These are phyloP conservation scores for Triplophysa yarkandensis DNA, from an alignment of 2,797 vertebrate species.

Conservation along the genomic window DNA sequence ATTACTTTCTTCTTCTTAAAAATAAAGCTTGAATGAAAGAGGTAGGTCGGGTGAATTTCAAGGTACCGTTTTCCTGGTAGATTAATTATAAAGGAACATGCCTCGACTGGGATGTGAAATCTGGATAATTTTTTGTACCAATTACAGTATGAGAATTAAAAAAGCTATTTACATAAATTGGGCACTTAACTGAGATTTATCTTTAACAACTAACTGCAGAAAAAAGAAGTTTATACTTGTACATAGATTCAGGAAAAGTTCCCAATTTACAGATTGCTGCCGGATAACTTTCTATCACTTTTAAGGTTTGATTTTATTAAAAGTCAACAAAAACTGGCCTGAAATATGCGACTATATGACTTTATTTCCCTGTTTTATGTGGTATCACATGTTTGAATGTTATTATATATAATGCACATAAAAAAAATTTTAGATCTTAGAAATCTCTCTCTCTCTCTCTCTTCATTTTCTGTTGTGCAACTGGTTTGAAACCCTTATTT, in stretches of 20 bases:
- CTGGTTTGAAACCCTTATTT: constrained; percentile 4
- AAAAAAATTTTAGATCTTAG: no score
- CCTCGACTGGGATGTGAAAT: constrained; percentile 25
- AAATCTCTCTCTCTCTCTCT: no score
- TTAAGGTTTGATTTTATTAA: no score
- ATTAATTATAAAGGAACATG: constrained; percentile 47
- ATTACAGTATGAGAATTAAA: constrained; percentile 39
- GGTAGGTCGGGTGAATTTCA: constrained; percentile 12
- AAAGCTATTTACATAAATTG: constrained; percentile 24
- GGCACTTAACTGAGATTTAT: constrained; percentile 6
- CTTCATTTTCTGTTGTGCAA: neutral
- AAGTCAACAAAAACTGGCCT: no score
- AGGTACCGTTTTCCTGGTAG: constrained; percentile 47
- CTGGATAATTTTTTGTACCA: constrained; percentile 8
- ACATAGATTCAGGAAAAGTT: no score
- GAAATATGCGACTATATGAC: no score
- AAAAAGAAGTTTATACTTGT: no score
- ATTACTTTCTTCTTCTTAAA: neutral
- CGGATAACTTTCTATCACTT: no score
- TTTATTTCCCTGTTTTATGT: no score
- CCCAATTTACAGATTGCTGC: no score
- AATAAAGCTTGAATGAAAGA: neutral
- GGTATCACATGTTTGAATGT: no score
- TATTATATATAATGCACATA: neutral
- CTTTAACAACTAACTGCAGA: constrained; percentile 9